These are phyloP conservation scores for Uloborus diversus DNA, from an alignment of 1,140 invertebrate genomes.

Conservation along the genomic window DNA sequence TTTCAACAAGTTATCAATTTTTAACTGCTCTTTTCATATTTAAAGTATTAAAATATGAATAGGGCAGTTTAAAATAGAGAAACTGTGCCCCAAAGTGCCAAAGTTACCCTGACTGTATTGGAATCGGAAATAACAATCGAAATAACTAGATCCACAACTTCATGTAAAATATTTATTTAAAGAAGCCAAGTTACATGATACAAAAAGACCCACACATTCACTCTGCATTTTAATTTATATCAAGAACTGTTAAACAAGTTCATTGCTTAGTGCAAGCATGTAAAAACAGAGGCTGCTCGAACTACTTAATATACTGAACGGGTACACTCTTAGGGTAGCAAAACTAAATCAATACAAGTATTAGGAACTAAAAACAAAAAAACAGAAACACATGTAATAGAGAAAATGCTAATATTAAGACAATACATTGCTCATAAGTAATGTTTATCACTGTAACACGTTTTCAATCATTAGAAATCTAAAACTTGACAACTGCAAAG, in stretches of 20 bases:
- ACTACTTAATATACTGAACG: conserved; percentile 21
- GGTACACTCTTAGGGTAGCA: neutral
- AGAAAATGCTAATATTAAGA: neutral
- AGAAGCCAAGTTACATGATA: conserved; percentile 36
- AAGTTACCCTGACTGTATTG: no score
- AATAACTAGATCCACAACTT: neutral
- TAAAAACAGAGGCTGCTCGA: neutral
- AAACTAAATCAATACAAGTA: conserved; percentile 17
- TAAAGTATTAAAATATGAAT: no score
- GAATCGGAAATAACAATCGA: no score
- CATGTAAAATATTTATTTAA: conserved; percentile 50
- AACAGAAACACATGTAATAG: neutral
- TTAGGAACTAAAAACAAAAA: conserved; percentile 46
- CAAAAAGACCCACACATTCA: conserved; percentile 11
- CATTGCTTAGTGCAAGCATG: neutral
- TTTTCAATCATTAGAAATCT: neutral
- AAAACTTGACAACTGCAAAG: neutral
- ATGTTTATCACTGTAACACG: neutral
- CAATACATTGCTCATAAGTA: conserved; percentile 3
- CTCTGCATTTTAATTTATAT: neutral
- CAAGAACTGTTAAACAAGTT: neutral
- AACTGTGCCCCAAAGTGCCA: no score
- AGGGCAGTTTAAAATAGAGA: no score
- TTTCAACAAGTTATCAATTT: no score
- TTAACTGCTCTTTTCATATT: no score